Evolutionary conservation across 2,113 vertebrate genomes (phyloP).

Genomic region (Plecturocebus donacophilus): DNA sequence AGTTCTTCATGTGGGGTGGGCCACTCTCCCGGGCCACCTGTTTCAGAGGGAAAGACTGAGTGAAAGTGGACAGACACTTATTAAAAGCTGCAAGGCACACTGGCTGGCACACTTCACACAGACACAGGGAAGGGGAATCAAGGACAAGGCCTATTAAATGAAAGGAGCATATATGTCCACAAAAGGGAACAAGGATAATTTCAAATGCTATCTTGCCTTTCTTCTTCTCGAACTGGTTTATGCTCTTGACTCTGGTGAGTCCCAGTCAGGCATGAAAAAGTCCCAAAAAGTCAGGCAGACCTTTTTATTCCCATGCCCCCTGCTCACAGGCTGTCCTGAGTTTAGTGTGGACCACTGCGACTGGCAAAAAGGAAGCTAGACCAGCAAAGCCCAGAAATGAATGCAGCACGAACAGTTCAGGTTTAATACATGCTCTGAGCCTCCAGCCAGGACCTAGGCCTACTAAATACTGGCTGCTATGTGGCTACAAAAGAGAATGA

Average conservation of each 20-base stretch:
- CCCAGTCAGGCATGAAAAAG: neutral
- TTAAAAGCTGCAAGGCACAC: constrained; percentile 77
- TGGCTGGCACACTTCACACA: constrained; percentile 73
- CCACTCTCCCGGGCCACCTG: constrained; percentile 98
- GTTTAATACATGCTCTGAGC: neutral
- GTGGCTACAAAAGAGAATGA: neutral
- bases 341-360: neutral
- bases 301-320: neutral
- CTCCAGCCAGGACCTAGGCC: neutral
- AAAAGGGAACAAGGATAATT: neutral
- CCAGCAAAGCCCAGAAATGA: neutral
- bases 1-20: constrained; percentile 98
- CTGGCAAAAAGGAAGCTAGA: neutral
- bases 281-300: too few relatives aligned
- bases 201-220: neutral
- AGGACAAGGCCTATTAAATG: neutral
- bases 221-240: neutral
- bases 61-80: constrained; percentile 85
- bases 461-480: neutral
- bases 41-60: constrained; percentile 88
- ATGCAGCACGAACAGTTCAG: neutral
- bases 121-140: neutral
- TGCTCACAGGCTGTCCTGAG: neutral
- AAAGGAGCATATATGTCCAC: accelerated
- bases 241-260: neutral